Evolutionary conservation across 1,140 invertebrate genomes (phyloP), one percentile per base, ranked within the genome.

Genomic region (Trichogramma pretiosum): DNA sequence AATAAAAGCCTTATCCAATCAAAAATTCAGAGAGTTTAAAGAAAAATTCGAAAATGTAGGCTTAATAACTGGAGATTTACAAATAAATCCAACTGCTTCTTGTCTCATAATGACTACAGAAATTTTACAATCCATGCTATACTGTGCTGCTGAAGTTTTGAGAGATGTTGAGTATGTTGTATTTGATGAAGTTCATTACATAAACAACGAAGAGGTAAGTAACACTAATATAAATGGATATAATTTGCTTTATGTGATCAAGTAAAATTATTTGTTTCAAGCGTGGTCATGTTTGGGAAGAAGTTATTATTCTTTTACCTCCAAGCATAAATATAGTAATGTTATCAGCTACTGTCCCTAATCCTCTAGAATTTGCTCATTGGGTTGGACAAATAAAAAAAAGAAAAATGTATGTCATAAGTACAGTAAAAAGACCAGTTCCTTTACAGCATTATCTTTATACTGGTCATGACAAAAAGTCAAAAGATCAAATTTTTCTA

Each of bases 101-200:
- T 98, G 95, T 70, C 78, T 99, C 0, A 96, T 99, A 33, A 99
- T 99, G 95, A 99, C 97, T 0, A 99, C 97, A 1, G 97, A 99
- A 78, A 99, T 99, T 61, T 70, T 99, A 13, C 79, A 93, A 50
- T 95, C 91, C 1, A 98, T 99, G 94, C 67, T 99, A 2, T 98
- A 97, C 63, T 90, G 91, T 62, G 93, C 89, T 17, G 93, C 91
- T 45, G 93, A 98, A 62, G 83, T 94, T 42, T 86, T 97, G 3
- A 77, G 92, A 44, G 95, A 99, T 73, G 74, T 99, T 36, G 95
- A 99, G 66, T 99, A 93, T 79, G 96, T 99, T 3, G 94, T 99
- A 58, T 99, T 99, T 67, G 97, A 99, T 70, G 97, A 99, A 76
- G 94, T 98, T 19, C 96, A 99, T 70, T 99, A 99, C 61, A 93